phyloP scores from a whole-genome alignment of 2,113 vertebrate species.

The Engraulis encrasicolus region DNA sequence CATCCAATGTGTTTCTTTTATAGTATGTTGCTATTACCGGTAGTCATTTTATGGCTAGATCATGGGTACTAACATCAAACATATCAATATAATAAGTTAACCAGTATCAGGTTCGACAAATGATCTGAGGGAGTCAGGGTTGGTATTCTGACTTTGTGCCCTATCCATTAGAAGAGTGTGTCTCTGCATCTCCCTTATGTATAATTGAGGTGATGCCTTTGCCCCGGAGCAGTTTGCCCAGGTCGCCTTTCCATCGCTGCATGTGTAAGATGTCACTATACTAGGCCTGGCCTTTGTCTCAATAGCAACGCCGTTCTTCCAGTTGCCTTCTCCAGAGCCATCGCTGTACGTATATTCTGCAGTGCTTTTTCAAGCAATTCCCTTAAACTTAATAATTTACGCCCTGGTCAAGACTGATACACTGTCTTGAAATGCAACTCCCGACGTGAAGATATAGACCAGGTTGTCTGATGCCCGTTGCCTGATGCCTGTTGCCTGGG shows the following conservation, averaged over 20 bases:
- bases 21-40: too few relatives aligned
- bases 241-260: background rate
- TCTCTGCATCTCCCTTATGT: too few relatives aligned
- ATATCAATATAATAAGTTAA: too few relatives aligned
- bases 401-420: constrained; percentile 45
- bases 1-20: too few relatives aligned
- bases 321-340: constrained; percentile 44
- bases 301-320: constrained; percentile 56
- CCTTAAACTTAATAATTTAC: constrained; percentile 76
- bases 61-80: too few relatives aligned
- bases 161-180: too few relatives aligned
- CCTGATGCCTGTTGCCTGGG: too few relatives aligned
- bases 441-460: constrained; percentile 50
- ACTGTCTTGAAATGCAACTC: constrained; percentile 70
- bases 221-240: background rate
- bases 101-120: background rate
- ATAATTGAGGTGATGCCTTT: background rate
- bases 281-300: constrained; percentile 46
- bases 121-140: background rate
- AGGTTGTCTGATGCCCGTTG: constrained; percentile 27
- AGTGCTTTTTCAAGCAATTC: constrained; percentile 51
- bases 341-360: constrained; percentile 46
- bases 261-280: constrained; percentile 40
- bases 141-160: background rate
- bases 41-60: too few relatives aligned